Conservation (phyloP, 2,113 vertebrate species). For the Anas platyrhynchos region DNA sequence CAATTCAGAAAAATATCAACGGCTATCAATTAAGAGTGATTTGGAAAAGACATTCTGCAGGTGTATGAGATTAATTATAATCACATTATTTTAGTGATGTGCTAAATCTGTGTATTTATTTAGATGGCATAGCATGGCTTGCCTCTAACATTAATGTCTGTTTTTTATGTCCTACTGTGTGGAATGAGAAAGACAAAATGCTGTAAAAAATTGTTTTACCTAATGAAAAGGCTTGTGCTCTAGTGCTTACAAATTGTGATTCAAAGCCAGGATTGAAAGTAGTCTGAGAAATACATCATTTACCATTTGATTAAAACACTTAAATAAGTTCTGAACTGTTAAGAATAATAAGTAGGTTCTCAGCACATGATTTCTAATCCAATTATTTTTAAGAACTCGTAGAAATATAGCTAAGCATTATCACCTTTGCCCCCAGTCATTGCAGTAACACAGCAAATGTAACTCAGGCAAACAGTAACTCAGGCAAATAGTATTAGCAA, state of each 20-base stretch:
- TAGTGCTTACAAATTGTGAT: constrained; percentile 11
- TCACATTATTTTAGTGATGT: not conserved
- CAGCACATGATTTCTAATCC: constrained; percentile 49
- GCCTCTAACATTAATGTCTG: not conserved
- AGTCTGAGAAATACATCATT: constrained; percentile 43
- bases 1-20: not conserved
- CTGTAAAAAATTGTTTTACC: constrained; percentile 8
- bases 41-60: constrained; percentile 30
- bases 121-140: not conserved
- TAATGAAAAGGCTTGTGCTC: constrained; percentile 22
- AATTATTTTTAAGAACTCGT: constrained; percentile 63
- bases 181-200: constrained; percentile 39
- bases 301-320: constrained; percentile 64
- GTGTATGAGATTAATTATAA: constrained; percentile 58
- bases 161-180: not conserved
- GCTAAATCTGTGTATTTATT: constrained; percentile 57
- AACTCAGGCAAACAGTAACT: constrained; percentile 61
- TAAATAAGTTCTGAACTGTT: constrained; percentile 26
- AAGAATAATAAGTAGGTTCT: constrained; percentile 61
- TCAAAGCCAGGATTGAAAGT: constrained; percentile 19
- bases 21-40: constrained; percentile 56
- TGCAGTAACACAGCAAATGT: constrained; percentile 29
- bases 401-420: constrained; percentile 32
- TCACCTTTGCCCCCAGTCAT: constrained; percentile 43
- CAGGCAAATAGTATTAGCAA: not conserved